Base-by-base conservation (phyloP, 1,140 invertebrate genomes). In the Papilio polytes region DNA sequence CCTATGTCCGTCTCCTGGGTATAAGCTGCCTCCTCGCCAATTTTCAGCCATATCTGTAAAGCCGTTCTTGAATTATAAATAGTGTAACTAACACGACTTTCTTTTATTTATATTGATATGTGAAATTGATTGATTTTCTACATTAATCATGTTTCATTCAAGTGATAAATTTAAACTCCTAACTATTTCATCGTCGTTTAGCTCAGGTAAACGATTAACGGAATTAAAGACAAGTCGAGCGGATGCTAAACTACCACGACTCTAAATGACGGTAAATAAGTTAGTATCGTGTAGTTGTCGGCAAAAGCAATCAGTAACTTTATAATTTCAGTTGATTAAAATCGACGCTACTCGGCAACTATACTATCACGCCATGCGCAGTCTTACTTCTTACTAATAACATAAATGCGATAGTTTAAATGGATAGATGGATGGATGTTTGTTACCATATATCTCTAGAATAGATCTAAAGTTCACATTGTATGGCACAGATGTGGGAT, bases 281-380 rank as follows among this genome's bases (percentile, higher is more conserved):
- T 48, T 51, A 51, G 44, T 48, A 51, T 51, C 22, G 41, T 51
- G 74, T 76, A 22, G 18, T 20, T 76, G 74, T 76, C 53, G 46
- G 74, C 22, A 51, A 36, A 73, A 73, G 41, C 72, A 74, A 74
- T 74, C 44, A 53, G n/a, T 15, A 76, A 76, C 74, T 76, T 76
- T 76, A 76, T 76, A 76, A 76, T 26, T 76, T 51, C 46, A 53
- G 18, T 76, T 76, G 53, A 76, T 76, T 51, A 76, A 26, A 48
- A 76, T n/a, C 41, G 44, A 76, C 44, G 20, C 20, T 51, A 51
- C 22, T 76, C 26, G 41, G 18, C 0, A 76, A 51, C 44, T 51
- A 31, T 15, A 3, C 26, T 76, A 48, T 22, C 41, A 51, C 74
- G 74, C 7, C 20, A 76, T 51, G 74, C 46, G 74, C 41, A 20